phyloP scores from a whole-genome alignment of 2,113 vertebrate species.

The Hyla sarda region DNA sequence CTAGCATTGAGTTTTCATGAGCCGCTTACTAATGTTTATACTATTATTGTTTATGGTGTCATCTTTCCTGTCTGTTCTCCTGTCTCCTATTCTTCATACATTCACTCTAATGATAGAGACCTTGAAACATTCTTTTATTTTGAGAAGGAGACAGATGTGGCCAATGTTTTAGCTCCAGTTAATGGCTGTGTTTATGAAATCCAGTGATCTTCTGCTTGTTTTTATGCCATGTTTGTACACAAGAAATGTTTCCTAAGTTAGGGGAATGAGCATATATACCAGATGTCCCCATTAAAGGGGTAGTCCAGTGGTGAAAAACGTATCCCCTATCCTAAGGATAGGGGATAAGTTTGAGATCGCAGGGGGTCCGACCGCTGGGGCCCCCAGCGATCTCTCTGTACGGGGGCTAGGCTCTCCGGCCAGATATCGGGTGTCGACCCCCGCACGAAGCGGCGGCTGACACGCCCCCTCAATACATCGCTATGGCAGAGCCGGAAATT shows the following conservation, averaged over 20 bases:
- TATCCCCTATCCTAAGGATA: no score
- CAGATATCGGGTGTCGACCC: no score
- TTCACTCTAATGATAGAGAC: not conserved
- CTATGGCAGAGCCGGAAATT: no score
- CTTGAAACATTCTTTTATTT: slow-evolving; percentile 6
- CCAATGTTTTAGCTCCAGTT: not conserved
- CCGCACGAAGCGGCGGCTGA: no score
- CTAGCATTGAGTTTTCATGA: not conserved
- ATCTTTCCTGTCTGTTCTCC: slow-evolving; percentile 5
- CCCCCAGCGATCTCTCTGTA: no score
- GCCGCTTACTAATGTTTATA: not conserved
- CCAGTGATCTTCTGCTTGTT: not conserved
- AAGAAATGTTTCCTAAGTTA: not conserved
- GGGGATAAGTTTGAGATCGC: no score
- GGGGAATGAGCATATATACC: not conserved
- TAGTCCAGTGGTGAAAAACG: no score
- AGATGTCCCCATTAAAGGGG: slow-evolving; percentile 23
- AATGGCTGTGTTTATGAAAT: slow-evolving; percentile 3
- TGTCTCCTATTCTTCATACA: not conserved
- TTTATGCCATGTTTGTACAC: not conserved
- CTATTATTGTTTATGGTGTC: not conserved
- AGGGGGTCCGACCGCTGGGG: no score
- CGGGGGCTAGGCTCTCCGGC: no score
- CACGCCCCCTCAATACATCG: no score
- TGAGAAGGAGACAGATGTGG: not conserved